Conservation (phyloP, 2,113 vertebrate genomes). For the Indri indri region DNA sequence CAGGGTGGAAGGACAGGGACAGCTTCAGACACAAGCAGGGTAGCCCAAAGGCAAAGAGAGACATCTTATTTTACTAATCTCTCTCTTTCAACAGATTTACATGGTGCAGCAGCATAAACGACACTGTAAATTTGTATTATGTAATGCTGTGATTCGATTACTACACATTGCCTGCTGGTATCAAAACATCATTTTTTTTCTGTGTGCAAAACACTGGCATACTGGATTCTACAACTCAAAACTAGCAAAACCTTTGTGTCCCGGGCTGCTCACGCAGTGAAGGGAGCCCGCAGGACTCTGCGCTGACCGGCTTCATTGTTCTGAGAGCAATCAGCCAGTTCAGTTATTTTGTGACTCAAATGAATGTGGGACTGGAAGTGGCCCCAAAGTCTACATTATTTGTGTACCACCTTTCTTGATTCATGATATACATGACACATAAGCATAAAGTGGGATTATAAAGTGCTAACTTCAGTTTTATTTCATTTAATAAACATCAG, state of each 20-base stretch:
- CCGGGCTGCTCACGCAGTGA: fast-evolving
- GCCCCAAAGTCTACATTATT: background rate
- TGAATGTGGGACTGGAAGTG: background rate
- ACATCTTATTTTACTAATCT: background rate
- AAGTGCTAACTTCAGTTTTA: background rate
- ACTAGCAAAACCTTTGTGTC: background rate
- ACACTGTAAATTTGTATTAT: background rate
- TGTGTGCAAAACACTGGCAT: background rate
- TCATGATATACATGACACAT: background rate
- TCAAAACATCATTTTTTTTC: background rate
- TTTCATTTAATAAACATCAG: background rate
- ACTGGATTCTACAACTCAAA: background rate
- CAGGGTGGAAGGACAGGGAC: background rate
- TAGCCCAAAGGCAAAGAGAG: background rate
- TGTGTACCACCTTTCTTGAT: background rate
- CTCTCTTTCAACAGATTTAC: background rate
- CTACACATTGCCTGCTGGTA: no score
- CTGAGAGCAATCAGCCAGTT: background rate
- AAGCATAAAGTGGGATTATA: background rate
- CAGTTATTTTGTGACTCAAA: background rate
- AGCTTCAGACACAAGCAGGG: fast-evolving
- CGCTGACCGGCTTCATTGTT: background rate
- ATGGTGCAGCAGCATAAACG: background rate
- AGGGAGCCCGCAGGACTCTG: background rate
- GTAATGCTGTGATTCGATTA: no score